These are phyloP conservation scores for Pteropus rufus DNA, from an alignment of 2,797 vertebrate species.

Conservation along the genomic window DNA sequence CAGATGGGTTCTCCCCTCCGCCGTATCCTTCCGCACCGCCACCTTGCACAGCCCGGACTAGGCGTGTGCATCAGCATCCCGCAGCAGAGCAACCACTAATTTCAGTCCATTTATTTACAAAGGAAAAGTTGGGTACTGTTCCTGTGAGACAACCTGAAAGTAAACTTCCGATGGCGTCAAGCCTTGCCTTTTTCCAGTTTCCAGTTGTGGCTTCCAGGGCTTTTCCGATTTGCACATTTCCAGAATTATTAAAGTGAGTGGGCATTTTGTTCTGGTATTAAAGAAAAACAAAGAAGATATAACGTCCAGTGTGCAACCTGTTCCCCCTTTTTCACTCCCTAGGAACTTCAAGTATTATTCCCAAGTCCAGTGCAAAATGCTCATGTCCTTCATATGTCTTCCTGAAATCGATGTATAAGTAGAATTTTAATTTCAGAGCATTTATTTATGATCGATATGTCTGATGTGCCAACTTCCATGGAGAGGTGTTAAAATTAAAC, in stretches of 20 bases:
- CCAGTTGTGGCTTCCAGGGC: not conserved
- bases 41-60: not conserved
- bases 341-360: not conserved
- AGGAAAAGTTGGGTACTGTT: not conserved
- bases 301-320: not conserved
- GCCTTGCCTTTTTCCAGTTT: not conserved
- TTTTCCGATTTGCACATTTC: not conserved
- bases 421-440: conserved; percentile 19
- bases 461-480: not conserved
- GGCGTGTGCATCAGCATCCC: not conserved
- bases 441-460: conserved; percentile 29
- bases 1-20: accelerated
- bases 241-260: not conserved
- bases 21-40: accelerated
- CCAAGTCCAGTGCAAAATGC: not conserved
- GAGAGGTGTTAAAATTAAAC: conserved; percentile 9
- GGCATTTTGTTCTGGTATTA: not conserved
- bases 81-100: not conserved
- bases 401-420: not conserved
- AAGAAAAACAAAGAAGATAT: not conserved
- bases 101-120: not conserved
- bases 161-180: not conserved
- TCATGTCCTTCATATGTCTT: not conserved
- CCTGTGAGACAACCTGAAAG: not conserved
- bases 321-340: not conserved